Base-by-base conservation (phyloP, 2,888 invertebrate genomes). In the Papilio gigon region DNA sequence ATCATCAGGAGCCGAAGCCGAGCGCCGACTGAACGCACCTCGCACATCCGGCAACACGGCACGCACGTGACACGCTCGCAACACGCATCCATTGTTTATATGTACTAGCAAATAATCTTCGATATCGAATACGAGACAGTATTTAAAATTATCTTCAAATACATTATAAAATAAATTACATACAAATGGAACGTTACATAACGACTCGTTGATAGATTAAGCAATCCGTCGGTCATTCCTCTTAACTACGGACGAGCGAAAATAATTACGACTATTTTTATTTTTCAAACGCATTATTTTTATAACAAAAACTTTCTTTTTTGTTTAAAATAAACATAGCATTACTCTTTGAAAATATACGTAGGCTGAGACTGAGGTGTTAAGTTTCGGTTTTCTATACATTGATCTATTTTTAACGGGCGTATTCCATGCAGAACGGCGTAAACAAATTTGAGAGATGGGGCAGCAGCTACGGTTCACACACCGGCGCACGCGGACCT, bases 361-460 rank as follows among this genome's bases (percentile, higher is more conserved):
- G 20, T 40, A 20, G 2, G 22, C 22, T 30, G 50, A 33, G n/a
- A n/a, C n/a, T n/a, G n/a, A n/a, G 30, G 17, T 17, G 50, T 44
- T 35, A 40, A 42, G 20, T 35, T 56, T 40, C n/a, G 17, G 33
- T 59, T 44, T 47, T 47, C 33, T 20, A 47, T 20, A 56, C n/a
- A 25, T 35, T 42, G 4, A 14, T 47, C 50, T 69, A 69, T 69
- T 69, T 69, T 69, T 65, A 65, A 60, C 68, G 42, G n/a, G 17
- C 17, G 30, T 30, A 59, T 42, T 42, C 68, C 68, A 58, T 56
- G 59, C 64, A 65, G 30, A 65, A 60, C 40, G 60, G 60, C 59
- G 58, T 64, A 58, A 68, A 60, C 64, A 59, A 40, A 40, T 56
- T 27, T 17, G 17, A 40, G 47, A 64, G 20, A 64, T 27, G 68